Evolutionary conservation across 2,888 invertebrate species (phyloP), one percentile per base, ranked within the genome.

Genomic region (Agrotis clavis): DNA sequence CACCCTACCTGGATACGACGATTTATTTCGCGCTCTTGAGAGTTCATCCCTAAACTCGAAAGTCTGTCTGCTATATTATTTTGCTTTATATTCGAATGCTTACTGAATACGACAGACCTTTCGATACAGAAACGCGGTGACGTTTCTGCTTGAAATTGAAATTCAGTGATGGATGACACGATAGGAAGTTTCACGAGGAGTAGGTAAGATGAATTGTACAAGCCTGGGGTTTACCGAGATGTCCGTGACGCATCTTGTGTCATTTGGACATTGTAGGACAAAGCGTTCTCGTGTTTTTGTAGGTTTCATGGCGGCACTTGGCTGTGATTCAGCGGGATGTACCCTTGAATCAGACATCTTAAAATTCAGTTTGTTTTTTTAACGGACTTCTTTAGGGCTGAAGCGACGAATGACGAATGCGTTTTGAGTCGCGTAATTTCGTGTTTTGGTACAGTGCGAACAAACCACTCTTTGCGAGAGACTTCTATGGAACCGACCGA

Each of bases 61-160:
- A n/a, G n/a, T n/a, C n/a, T n/a, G n/a, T n/a, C n/a, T 56, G 21
- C 14, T 54, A 18, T 14, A 18, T 6, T 18, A 4, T 56, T 56
- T 48, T 14, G n/a, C 21, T 48, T 25, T 47, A 25, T n/a, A 56
- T 69, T 56, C 2, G 21, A 7, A 13, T 14, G 19, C 9, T 14
- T 48, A 41, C 25, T 45, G 50, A 72, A 56, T 61, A 61, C 41
- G 3, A 48, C 21, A n/a, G 9, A 21, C 16, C 35, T 71, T 61
- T 61, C 19, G 11, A 54, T 56, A 61, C 1, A 1, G 45, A 14
- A 18, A 41, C 4, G 14, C 4, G 25, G 1, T 19, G 47, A 41
- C 1, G 7, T 18, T 41, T 48, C 18, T 18, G 25, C 11, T 47
- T 4, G 16, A 19, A 45, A 18, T 47, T 25, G 1, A 25, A 45